Evolutionary conservation across 2,888 invertebrate species (phyloP).

Genomic region (Abscondita cerata): DNA sequence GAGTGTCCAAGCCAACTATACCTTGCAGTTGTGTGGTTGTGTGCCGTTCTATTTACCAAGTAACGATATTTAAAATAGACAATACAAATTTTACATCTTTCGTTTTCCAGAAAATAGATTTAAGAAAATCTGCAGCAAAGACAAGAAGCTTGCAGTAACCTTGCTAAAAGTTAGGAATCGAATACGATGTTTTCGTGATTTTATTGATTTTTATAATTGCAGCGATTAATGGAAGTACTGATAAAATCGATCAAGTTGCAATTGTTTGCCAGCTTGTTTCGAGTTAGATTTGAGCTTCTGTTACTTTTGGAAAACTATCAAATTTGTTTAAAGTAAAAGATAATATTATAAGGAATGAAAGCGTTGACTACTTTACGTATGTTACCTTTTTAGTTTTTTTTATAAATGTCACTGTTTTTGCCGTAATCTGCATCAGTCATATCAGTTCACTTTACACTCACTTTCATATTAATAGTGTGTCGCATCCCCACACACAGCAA

Average conservation of each 20-base stretch:
- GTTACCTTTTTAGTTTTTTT: too few species aligned
- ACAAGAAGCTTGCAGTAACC: slow-evolving; percentile 68
- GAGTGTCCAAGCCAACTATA: slow-evolving; percentile 79
- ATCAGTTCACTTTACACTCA: too few species aligned
- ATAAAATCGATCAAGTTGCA: slow-evolving; percentile 43
- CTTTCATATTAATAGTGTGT: too few species aligned
- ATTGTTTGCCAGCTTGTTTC: slow-evolving; percentile 79
- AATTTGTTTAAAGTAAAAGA: slow-evolving; percentile 37
- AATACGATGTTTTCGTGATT: neutral
- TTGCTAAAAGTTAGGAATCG: slow-evolving; percentile 52
- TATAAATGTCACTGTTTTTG: too few species aligned
- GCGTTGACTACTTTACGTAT: slow-evolving; percentile 46
- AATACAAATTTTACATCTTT: neutral
- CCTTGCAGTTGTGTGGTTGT: slow-evolving; percentile 69
- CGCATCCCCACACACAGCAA: too few species aligned
- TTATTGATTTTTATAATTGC: neutral
- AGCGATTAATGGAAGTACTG: slow-evolving; percentile 19
- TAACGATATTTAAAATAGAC: slow-evolving; percentile 60
- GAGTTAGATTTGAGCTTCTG: slow-evolving; percentile 69
- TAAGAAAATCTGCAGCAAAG: slow-evolving; percentile 77
- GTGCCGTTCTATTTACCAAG: slow-evolving; percentile 77
- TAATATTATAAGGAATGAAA: slow-evolving; percentile 38
- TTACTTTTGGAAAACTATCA: slow-evolving; percentile 44
- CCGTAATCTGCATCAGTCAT: too few species aligned
- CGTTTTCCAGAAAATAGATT: slow-evolving; percentile 65